Percentiles rank a stretch among this genome's conserved stretches.
Evolutionary conservation across 92 coral and sea anemone species (phyloP).

Genomic region (Zoanthus gigantus): DNA sequence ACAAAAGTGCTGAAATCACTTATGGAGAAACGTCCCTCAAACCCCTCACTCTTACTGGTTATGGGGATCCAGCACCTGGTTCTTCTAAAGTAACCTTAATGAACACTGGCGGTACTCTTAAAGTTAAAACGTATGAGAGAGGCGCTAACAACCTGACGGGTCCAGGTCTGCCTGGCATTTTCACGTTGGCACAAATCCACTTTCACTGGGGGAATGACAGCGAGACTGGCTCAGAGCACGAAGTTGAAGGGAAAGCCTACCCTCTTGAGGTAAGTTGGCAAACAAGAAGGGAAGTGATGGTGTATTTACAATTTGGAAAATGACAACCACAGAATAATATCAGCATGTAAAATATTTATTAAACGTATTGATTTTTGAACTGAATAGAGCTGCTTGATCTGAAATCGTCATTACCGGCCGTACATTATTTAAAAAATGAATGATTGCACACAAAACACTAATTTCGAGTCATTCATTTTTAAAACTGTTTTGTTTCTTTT

Average conservation of each 20-base stretch:
- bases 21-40: neutral
- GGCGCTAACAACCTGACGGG: neutral
- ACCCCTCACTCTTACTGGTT: neutral
- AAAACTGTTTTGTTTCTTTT: too few relatives aligned
- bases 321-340: too few relatives aligned
- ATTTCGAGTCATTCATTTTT: too few relatives aligned
- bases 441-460: too few relatives aligned
- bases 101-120: slow-evolving; percentile 13
- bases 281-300: neutral
- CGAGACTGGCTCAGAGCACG: slow-evolving; percentile 50
- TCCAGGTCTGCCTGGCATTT: slow-evolving; percentile 6
- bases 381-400: too few relatives aligned
- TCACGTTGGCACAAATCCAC: slow-evolving; percentile 40
- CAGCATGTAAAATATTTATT: too few relatives aligned
- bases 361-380: too few relatives aligned
- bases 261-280: slow-evolving; percentile 36
- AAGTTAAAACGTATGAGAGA: neutral
- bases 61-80: neutral
- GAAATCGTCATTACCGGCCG: too few relatives aligned
- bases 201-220: slow-evolving; percentile 53
- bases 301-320: too few relatives aligned
- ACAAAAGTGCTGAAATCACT: neutral
- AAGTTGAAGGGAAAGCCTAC: slow-evolving; percentile 31
- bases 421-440: too few relatives aligned
- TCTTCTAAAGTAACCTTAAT: neutral